Evolutionary conservation across 2,797 vertebrate genomes (phyloP).

Genomic region (Pantherophis vulpinus): DNA sequence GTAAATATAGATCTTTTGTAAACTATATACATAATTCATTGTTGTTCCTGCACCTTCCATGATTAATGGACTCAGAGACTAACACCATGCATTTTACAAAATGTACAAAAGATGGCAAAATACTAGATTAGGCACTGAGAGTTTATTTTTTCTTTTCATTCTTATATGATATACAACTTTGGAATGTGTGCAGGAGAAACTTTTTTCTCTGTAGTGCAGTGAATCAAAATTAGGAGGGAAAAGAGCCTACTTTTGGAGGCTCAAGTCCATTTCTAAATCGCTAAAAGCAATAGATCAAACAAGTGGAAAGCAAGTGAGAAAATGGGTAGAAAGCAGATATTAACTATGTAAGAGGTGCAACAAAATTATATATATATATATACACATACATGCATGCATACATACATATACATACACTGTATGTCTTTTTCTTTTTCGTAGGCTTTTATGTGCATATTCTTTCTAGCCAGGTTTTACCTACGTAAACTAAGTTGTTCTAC

Average conservation of each 20-base stretch:
- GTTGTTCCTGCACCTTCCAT: not conserved
- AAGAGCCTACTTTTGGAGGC: not conserved
- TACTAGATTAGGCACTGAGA: not conserved
- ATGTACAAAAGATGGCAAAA: not conserved
- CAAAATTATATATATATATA: not conserved
- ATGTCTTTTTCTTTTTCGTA: no score
- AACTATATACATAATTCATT: not conserved
- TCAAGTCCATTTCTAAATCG: not conserved
- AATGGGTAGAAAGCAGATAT: not conserved
- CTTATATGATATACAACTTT: not conserved
- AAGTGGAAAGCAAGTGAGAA: not conserved
- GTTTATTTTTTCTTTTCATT: not conserved
- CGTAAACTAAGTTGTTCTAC: no score
- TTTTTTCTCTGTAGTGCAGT: not conserved
- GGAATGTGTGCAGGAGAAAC: not conserved
- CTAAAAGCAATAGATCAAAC: not conserved
- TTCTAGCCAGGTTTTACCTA: no score
- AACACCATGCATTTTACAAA: not conserved
- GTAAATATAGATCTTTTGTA: conserved; percentile 1
- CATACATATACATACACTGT: no score
- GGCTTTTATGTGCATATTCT: no score
- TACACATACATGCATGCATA: no score
- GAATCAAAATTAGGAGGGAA: not conserved
- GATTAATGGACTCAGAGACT: not conserved
- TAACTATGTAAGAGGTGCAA: not conserved